A percentile compares a stretch with the other conserved stretches of the same genome.
phyloP scores from a whole-genome alignment of 92 coral and sea anemone genomes.

The Pocillopora grandis region DNA sequence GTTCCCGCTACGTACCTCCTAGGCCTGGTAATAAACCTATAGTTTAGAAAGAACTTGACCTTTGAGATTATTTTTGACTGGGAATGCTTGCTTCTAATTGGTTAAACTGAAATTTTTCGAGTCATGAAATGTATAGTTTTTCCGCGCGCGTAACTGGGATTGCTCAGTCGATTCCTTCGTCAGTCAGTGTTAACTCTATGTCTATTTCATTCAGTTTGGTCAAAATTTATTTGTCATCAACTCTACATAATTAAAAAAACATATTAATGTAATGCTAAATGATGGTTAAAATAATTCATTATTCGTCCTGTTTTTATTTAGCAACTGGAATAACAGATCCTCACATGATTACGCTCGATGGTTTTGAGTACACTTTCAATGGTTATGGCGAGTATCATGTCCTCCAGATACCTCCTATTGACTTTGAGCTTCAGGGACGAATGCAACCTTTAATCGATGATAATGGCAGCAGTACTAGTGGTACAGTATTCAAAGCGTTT shows the following conservation, averaged over 20 bases:
- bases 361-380: conserved; percentile 79
- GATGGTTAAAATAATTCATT: too few relatives aligned
- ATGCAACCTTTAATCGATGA: conserved; percentile 67
- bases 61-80: too few relatives aligned
- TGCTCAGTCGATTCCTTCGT: background rate
- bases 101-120: too few relatives aligned
- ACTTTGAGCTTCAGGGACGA: conserved; percentile 75
- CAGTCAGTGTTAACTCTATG: background rate
- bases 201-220: background rate
- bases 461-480: conserved; percentile 38
- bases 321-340: conserved; percentile 88
- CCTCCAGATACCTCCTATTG: conserved; percentile 39
- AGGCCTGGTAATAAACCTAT: conserved; percentile 57
- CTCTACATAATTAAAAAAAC: too few relatives aligned
- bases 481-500: conserved; percentile 72
- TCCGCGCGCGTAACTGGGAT: background rate
- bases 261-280: background rate
- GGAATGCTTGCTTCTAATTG: too few relatives aligned
- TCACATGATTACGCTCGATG: conserved; percentile 85
- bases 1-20: conserved; percentile 69
- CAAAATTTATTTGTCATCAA: too few relatives aligned
- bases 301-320: background rate
- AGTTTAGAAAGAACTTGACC: background rate
- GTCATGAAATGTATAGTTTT: too few relatives aligned
- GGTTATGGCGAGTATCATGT: conserved; percentile 79